phyloP scores from a whole-genome alignment of 2,888 invertebrate genomes.

The Andrena fulva region DNA sequence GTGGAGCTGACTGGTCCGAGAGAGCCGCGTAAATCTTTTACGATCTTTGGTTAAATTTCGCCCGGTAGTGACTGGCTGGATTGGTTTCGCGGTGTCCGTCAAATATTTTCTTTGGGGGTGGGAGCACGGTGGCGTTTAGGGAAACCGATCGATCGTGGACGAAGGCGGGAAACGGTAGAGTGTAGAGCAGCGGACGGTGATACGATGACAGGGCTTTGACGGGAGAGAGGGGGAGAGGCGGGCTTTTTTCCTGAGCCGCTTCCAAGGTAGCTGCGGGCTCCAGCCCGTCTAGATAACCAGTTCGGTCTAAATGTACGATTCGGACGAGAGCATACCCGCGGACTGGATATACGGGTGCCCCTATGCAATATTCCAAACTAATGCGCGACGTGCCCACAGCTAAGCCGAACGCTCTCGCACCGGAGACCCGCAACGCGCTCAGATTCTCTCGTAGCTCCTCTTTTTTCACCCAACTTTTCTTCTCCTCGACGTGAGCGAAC shows the following conservation, averaged over 20 bases:
- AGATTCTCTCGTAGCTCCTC: not conserved
- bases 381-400: constrained; percentile 71
- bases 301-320: constrained; percentile 78
- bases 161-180: constrained; percentile 18
- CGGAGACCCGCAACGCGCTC: constrained; percentile 39
- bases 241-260: constrained; percentile 68
- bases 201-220: constrained; percentile 61
- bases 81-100: not conserved
- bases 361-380: constrained; percentile 79
- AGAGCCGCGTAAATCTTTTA: constrained; percentile 28
- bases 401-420: constrained; percentile 58
- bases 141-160: constrained; percentile 40
- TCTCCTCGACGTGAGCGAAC: not conserved
- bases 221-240: constrained; percentile 52
- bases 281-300: constrained; percentile 78
- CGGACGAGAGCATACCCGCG: constrained; percentile 72
- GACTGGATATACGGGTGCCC: constrained; percentile 81
- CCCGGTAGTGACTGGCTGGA: not conserved
- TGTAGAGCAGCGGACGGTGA: constrained; percentile 13
- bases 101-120: not conserved
- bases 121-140: constrained; percentile 23
- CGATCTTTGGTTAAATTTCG: not conserved
- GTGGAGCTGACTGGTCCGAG: not conserved
- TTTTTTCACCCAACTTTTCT: not conserved
- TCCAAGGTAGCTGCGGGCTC: constrained; percentile 80